phyloP scores from a whole-genome alignment of 2,888 invertebrate species.

The Ochropleura plecta region DNA sequence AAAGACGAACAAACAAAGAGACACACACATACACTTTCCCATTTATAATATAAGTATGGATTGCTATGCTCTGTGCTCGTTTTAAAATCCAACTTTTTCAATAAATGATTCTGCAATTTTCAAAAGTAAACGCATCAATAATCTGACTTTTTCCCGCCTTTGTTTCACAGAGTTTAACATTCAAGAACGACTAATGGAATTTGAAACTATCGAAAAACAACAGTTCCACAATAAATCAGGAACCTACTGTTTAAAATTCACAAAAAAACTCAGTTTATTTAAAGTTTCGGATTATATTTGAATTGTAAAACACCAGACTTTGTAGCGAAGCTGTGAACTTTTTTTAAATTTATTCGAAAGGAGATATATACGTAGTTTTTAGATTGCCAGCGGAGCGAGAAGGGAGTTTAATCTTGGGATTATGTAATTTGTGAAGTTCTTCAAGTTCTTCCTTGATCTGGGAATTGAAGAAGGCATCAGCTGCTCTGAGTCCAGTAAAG shows the following conservation, averaged over 20 bases:
- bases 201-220: conserved; percentile 44
- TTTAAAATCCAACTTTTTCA: not conserved
- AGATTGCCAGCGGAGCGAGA: conserved; percentile 3
- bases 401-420: conserved; percentile 45
- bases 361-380: conserved; percentile 51
- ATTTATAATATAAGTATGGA: too few relatives aligned
- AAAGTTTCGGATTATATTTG: conserved; percentile 67
- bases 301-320: conserved; percentile 63
- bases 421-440: conserved; percentile 49
- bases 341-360: conserved; percentile 50
- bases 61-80: not conserved
- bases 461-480: conserved; percentile 39
- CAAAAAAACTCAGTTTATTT: conserved; percentile 53
- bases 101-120: not conserved
- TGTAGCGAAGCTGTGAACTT: conserved; percentile 54
- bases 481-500: not conserved
- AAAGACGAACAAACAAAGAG: too few relatives aligned
- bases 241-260: conserved; percentile 48
- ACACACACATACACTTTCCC: too few relatives aligned
- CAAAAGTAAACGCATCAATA: conserved; percentile 31
- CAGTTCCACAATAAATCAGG: conserved; percentile 41
- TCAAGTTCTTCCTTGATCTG: conserved; percentile 28
- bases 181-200: conserved; percentile 32
- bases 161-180: conserved; percentile 19
- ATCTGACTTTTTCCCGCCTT: not conserved